Percentiles rank a stretch among this genome's conserved stretches.
phyloP scores from a whole-genome alignment of 2,888 invertebrate species.

The Augiades crinisus region DNA sequence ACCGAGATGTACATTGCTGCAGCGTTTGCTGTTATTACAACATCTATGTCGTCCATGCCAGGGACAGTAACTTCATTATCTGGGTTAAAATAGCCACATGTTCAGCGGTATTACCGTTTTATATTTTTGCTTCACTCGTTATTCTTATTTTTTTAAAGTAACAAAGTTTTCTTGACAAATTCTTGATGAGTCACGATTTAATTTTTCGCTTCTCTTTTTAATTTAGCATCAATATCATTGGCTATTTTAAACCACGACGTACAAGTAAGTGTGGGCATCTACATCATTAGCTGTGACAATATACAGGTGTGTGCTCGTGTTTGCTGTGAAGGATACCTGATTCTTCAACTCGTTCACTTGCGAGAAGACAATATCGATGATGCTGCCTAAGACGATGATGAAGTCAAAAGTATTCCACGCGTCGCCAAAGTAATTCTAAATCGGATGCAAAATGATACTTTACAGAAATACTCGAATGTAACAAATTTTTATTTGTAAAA shows the following conservation, averaged over 20 bases:
- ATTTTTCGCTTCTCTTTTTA: too few relatives aligned
- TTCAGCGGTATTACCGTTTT: background rate
- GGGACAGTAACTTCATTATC: conserved; percentile 66
- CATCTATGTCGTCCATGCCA: conserved; percentile 69
- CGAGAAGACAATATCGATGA: conserved; percentile 98
- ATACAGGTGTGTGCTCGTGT: conserved; percentile 4
- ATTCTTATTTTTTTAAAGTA: too few relatives aligned
- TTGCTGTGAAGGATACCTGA: conserved; percentile 59
- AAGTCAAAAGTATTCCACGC: conserved; percentile 99
- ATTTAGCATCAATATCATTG: too few relatives aligned
- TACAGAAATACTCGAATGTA: too few relatives aligned
- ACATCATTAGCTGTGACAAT: conserved; percentile 22
- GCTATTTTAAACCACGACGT: conserved; percentile 39
- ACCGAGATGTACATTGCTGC: conserved; percentile 42
- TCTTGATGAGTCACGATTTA: too few relatives aligned
- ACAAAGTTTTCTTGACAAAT: too few relatives aligned
- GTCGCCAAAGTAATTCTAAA: conserved; percentile 97
- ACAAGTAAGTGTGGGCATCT: conserved; percentile 38
- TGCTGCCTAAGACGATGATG: conserved; percentile 97
- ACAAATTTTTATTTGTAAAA: too few relatives aligned
- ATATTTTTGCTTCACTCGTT: too few relatives aligned
- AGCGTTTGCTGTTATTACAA: conserved; percentile 65
- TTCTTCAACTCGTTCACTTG: conserved; percentile 94
- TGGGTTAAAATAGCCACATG: conserved; percentile 40
- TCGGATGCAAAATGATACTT: too few relatives aligned